phyloP scores from a whole-genome alignment of 2,113 vertebrate genomes.

The Glaucomys volans region DNA sequence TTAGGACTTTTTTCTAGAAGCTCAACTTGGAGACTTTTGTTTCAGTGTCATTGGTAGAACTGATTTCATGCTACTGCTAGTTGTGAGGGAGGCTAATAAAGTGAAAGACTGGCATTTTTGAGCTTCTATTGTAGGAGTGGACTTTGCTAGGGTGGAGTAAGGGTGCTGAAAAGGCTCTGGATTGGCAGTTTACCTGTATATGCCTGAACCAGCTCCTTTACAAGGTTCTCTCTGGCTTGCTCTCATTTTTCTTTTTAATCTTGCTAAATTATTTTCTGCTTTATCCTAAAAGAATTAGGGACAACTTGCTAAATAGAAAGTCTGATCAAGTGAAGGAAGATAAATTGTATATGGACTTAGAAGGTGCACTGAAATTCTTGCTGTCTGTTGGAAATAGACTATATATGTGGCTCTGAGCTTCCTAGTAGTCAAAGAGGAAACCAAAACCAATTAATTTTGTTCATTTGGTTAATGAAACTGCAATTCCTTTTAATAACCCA shows the following conservation, averaged over 20 bases:
- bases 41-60: background rate
- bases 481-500: constrained; percentile 1
- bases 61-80: background rate
- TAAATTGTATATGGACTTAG: background rate
- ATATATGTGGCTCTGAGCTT: constrained; percentile 50
- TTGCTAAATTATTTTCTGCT: constrained; percentile 43
- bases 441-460: constrained; percentile 25
- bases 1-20: background rate
- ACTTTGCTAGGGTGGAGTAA: background rate
- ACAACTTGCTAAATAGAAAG: background rate
- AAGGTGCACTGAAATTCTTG: background rate
- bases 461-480: constrained; percentile 15
- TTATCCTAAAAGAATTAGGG: background rate
- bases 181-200: background rate
- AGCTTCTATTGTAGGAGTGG: background rate
- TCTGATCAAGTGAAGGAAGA: background rate
- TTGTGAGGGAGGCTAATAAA: background rate
- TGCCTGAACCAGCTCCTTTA: background rate
- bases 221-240: background rate
- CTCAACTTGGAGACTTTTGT: background rate
- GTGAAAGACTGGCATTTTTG: constrained; percentile 35
- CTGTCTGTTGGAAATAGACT: background rate
- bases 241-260: constrained; percentile 2
- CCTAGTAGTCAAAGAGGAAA: constrained; percentile 35
- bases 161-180: background rate